Conservation (phyloP, 2,888 invertebrate species). For the Harpagoxenus sublaevis region DNA sequence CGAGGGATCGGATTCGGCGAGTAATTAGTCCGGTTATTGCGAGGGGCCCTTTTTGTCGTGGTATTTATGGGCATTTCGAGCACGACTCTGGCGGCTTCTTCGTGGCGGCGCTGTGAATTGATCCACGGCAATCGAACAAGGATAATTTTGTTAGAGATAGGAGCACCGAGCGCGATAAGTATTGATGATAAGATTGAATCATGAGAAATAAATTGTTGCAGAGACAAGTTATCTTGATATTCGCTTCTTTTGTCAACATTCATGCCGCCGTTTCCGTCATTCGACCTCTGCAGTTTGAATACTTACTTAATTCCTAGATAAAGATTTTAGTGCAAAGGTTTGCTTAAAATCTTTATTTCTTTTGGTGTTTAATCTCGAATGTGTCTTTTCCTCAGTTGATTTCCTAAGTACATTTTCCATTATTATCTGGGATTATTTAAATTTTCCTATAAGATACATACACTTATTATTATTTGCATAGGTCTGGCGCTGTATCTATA, state of each 20-base stretch:
- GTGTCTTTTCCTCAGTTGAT: neutral
- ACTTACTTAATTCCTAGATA: slow-evolving; percentile 5
- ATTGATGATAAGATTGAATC: slow-evolving; percentile 36
- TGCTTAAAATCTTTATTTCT: neutral
- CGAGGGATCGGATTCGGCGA: slow-evolving; percentile 55
- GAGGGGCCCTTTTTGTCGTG: slow-evolving; percentile 10
- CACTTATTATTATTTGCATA: slow-evolving; percentile 81
- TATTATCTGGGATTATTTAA: slow-evolving; percentile 27
- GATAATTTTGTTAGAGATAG: slow-evolving; percentile 26
- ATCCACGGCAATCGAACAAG: slow-evolving; percentile 7
- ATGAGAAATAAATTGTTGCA: neutral
- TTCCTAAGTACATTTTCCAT: neutral
- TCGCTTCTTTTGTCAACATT: neutral
- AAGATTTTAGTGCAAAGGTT: neutral
- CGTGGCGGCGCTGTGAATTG: slow-evolving; percentile 7
- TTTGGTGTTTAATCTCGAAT: neutral
- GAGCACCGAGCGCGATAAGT: slow-evolving; percentile 20
- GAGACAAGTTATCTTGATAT: slow-evolving; percentile 19
- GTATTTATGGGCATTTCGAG: slow-evolving; percentile 56
- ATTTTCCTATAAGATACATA: slow-evolving; percentile 81
- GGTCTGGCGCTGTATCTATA: slow-evolving; percentile 60
- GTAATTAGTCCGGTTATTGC: slow-evolving; percentile 58
- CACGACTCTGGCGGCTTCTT: slow-evolving; percentile 34
- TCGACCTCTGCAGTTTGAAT: neutral
- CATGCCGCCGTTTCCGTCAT: neutral